phyloP scores from a whole-genome alignment of 2,113 vertebrate species.

The Chrysemys picta region DNA sequence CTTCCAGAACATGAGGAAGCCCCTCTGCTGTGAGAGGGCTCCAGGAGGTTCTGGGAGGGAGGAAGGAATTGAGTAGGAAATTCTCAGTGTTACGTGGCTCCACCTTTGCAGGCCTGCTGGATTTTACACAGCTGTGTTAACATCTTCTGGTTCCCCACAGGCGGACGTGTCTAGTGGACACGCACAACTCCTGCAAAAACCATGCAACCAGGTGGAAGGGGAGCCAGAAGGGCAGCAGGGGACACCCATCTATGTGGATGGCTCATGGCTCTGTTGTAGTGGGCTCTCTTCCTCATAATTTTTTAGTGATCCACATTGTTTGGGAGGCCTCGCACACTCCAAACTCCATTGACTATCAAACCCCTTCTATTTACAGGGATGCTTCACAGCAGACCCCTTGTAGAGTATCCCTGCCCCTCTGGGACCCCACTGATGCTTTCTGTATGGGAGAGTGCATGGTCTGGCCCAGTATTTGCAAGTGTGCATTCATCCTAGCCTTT shows the following conservation, averaged over 20 bases:
- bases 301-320: neutral
- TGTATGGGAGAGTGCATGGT: neutral
- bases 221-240: neutral
- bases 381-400: neutral
- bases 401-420: neutral
- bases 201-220: neutral
- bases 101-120: neutral
- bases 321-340: neutral
- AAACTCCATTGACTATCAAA: neutral
- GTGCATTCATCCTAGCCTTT: neutral
- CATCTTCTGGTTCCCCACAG: neutral
- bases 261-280: neutral
- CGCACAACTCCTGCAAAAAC: neutral
- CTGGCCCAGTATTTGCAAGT: neutral
- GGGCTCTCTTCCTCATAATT: neutral
- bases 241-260: neutral
- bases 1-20: neutral
- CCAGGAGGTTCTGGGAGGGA: neutral
- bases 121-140: neutral
- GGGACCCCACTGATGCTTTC: neutral
- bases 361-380: neutral
- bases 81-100: neutral
- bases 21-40: neutral
- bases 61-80: neutral
- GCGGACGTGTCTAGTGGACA: accelerated